phyloP scores from a whole-genome alignment of 30 jellyfish, hydroid and myxozoan species.

The Pseudorhiza aurosa region DNA sequence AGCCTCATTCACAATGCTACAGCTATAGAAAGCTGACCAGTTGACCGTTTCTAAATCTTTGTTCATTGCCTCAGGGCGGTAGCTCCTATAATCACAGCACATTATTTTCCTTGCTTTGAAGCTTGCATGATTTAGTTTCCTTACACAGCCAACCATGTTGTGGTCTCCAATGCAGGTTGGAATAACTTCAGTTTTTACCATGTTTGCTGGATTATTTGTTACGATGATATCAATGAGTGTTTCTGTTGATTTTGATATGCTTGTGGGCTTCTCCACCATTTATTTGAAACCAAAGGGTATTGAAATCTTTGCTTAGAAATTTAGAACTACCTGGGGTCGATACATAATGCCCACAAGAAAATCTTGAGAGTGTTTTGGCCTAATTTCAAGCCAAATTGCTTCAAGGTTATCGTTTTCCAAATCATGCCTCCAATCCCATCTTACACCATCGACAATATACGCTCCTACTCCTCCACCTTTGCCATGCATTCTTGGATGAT shows the following conservation, averaged over 20 bases:
- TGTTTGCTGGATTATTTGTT: slow-evolving; percentile 34
- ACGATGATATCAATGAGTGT: slow-evolving; percentile 40
- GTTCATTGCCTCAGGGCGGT: slow-evolving; percentile 53
- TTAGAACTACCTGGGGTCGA: slow-evolving; percentile 45
- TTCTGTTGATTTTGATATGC: slow-evolving; percentile 29
- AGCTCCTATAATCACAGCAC: slow-evolving; percentile 51
- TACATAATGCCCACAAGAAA: slow-evolving; percentile 41
- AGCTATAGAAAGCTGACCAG: slow-evolving; percentile 32
- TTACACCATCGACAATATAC: slow-evolving; percentile 65
- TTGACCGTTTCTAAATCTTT: slow-evolving; percentile 45
- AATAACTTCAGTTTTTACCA: slow-evolving; percentile 43
- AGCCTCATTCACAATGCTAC: slow-evolving; percentile 42
- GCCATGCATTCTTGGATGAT: slow-evolving; percentile 69
- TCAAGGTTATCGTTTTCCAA: slow-evolving; percentile 53
- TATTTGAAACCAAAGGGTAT: slow-evolving; percentile 23
- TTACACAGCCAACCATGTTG: slow-evolving; percentile 52
- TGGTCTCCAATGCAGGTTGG: slow-evolving; percentile 71
- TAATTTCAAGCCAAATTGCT: slow-evolving; percentile 57
- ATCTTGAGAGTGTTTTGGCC: slow-evolving; percentile 41
- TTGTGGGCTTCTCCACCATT: slow-evolving; percentile 36
- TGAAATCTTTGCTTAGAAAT: slow-evolving; percentile 26
- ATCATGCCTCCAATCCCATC: slow-evolving; percentile 57
- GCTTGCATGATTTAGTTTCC: slow-evolving; percentile 43
- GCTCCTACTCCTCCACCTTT: slow-evolving; percentile 79
- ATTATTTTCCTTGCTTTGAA: slow-evolving; percentile 44